These are phyloP conservation scores for Drosophila rhopaloa DNA, from an alignment of 1,140 invertebrate genomes.

Conservation along the genomic window DNA sequence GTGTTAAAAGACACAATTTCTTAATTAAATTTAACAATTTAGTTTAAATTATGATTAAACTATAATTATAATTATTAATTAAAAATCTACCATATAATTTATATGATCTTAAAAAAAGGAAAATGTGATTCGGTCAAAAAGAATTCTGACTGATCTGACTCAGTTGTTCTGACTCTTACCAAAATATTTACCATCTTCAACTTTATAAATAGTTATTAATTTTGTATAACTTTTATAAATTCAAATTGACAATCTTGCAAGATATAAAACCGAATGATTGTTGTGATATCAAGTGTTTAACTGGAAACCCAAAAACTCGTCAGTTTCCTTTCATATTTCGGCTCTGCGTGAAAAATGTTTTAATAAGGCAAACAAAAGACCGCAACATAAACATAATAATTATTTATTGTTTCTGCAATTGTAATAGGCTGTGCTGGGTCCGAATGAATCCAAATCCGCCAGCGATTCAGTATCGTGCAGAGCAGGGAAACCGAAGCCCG, in stretches of 20 bases:
- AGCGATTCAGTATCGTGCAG: constrained; percentile 50
- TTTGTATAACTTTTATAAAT: too few species aligned
- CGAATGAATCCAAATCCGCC: constrained; percentile 38
- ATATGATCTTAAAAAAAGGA: neutral
- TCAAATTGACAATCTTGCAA: neutral
- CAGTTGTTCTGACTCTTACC: too few species aligned
- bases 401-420: constrained; percentile 54
- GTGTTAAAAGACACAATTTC: too few species aligned
- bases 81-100: neutral
- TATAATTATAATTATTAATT: too few species aligned
- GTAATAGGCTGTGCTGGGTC: constrained; percentile 38
- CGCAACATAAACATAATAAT: constrained; percentile 53
- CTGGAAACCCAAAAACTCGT: constrained; percentile 1
- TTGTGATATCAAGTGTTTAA: neutral
- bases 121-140: too few species aligned
- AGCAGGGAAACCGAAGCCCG: constrained; percentile 9
- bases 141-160: too few species aligned
- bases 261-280: neutral
- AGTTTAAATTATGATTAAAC: too few species aligned
- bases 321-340: constrained; percentile 14
- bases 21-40: too few species aligned
- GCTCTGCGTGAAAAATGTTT: constrained; percentile 47
- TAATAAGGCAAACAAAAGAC: constrained; percentile 47
- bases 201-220: too few species aligned
- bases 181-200: too few species aligned